Percentiles rank a stretch among this genome's conserved stretches.
phyloP scores from a whole-genome alignment of 2,113 vertebrate genomes.

The Emberiza fucata region DNA sequence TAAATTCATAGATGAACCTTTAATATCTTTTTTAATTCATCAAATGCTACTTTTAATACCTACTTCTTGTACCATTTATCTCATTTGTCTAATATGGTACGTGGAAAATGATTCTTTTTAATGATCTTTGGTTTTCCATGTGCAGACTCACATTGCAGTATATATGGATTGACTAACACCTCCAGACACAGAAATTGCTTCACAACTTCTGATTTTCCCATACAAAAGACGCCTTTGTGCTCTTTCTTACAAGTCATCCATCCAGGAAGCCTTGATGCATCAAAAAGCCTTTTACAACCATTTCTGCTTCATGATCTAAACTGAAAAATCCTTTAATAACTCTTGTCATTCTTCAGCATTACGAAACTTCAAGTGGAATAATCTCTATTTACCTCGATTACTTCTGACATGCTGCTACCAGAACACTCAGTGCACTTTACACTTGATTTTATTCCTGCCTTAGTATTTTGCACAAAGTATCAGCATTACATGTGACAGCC shows the following conservation, averaged over 20 bases:
- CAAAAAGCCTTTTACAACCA: background rate
- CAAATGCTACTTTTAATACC: background rate
- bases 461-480: background rate
- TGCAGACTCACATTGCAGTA: background rate
- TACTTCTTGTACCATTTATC: background rate
- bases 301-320: background rate
- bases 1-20: background rate
- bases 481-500: background rate
- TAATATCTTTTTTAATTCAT: background rate
- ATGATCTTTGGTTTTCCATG: background rate
- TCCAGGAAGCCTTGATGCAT: background rate
- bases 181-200: background rate
- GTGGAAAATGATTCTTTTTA: background rate
- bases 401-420: background rate
- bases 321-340: background rate
- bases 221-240: background rate
- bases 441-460: background rate
- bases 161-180: background rate
- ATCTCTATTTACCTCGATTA: background rate
- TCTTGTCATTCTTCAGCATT: background rate
- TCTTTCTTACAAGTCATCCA: background rate
- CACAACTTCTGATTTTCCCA: background rate
- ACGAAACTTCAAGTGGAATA: background rate
- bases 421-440: background rate
- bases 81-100: background rate